phyloP scores from a whole-genome alignment of 92 coral and sea anemone genomes.

The Heliopora coerulea region DNA sequence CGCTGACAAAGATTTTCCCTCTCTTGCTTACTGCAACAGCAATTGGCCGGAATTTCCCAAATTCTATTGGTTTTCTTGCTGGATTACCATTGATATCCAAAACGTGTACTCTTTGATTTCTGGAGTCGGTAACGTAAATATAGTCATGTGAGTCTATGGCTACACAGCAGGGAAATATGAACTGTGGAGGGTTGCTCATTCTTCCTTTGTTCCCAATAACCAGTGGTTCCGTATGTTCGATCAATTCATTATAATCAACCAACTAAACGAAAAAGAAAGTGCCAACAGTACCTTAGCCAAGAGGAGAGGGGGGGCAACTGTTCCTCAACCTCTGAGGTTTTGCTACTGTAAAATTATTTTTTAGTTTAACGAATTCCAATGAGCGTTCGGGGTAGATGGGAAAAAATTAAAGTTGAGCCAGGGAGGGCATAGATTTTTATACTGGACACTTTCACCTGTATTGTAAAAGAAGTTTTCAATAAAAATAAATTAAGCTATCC shows the following conservation, averaged over 20 bases:
- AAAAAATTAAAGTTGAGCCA: too few species aligned
- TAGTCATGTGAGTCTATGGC: conserved; percentile 58
- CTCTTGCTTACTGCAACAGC: conserved; percentile 68
- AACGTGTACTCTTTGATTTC: conserved; percentile 69
- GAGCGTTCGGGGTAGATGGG: too few species aligned
- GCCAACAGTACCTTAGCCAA: too few species aligned
- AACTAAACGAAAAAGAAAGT: conserved; percentile 51
- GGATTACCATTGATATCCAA: conserved; percentile 60
- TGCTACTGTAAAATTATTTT: too few species aligned
- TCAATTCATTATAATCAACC: conserved; percentile 58
- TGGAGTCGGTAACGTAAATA: conserved; percentile 71
- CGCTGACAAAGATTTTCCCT: conserved; percentile 74
- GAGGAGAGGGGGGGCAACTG: too few species aligned
- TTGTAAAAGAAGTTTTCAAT: too few species aligned
- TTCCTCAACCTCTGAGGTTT: too few species aligned
- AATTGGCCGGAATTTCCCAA: conserved; percentile 69
- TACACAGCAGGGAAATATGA: conserved; percentile 71
- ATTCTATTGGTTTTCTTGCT: conserved; percentile 65
- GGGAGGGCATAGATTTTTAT: too few species aligned
- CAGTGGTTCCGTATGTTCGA: conserved; percentile 36
- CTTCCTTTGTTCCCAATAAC: conserved; percentile 71
- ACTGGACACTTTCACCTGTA: too few species aligned
- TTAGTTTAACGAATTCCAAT: too few species aligned
- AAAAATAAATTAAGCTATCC: too few species aligned
- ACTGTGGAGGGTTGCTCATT: conserved; percentile 67